phyloP scores from a whole-genome alignment of 2,888 invertebrate species.

The Nomada goodeniana region DNA sequence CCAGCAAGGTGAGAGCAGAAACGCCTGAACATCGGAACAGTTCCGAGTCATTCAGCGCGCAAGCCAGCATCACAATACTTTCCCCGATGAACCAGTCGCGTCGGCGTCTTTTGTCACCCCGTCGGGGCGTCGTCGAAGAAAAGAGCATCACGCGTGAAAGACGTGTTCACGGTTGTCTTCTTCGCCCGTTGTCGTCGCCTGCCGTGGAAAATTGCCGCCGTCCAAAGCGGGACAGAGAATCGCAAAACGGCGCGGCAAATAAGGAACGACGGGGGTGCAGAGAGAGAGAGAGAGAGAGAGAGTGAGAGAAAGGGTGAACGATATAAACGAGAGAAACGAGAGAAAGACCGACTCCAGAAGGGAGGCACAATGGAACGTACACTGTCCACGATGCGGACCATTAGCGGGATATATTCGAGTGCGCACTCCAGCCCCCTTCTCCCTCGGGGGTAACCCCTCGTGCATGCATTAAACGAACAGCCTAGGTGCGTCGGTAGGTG shows the following conservation, averaged over 20 bases:
- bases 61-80: constrained; percentile 12
- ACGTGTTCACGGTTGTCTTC: constrained; percentile 36
- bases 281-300: too few species aligned
- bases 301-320: too few species aligned
- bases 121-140: not conserved
- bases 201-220: constrained; percentile 14
- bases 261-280: not conserved
- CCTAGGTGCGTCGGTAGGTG: constrained; percentile 27
- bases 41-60: too few species aligned
- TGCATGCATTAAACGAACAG: constrained; percentile 61
- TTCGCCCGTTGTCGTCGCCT: not conserved
- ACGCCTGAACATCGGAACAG: too few species aligned
- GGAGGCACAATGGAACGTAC: constrained; percentile 46
- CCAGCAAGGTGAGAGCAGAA: too few species aligned
- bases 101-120: constrained; percentile 33
- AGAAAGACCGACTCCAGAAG: constrained; percentile 3
- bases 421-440: constrained; percentile 11
- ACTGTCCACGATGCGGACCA: constrained; percentile 66
- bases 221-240: not conserved
- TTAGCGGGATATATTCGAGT: constrained; percentile 65
- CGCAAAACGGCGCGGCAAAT: not conserved
- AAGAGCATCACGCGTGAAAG: constrained; percentile 33
- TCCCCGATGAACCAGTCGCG: constrained; percentile 13
- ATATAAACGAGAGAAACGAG: not conserved
- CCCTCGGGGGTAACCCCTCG: not conserved